Percentiles rank a stretch among this genome's conserved stretches.
phyloP scores from a whole-genome alignment of 2,797 vertebrate genomes.

The Characodon lateralis region DNA sequence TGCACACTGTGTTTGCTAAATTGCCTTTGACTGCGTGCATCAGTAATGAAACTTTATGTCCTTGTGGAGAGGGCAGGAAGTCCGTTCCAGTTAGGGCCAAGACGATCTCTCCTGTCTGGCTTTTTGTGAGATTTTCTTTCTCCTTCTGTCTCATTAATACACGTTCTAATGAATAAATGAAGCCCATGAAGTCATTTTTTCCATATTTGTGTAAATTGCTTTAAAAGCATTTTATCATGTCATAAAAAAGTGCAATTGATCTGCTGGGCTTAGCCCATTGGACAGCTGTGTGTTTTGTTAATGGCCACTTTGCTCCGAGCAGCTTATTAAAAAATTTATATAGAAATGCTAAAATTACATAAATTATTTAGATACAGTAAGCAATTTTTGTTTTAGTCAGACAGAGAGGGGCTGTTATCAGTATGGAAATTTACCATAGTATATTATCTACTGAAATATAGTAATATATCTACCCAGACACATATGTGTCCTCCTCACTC shows the following conservation, averaged over 20 bases:
- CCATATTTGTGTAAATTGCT: conserved; percentile 99
- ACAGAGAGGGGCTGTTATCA: conserved; percentile 78
- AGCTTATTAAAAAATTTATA: conserved; percentile 99
- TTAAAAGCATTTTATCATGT: conserved; percentile 99
- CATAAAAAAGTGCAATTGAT: conserved; percentile 99
- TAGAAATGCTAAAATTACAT: conserved; percentile 99
- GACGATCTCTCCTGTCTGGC: conserved; percentile 87
- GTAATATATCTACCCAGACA: conserved; percentile 78
- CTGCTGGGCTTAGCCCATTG: conserved; percentile 96
- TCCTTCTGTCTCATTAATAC: conserved; percentile 64
- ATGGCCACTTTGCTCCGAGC: conserved; percentile 99
- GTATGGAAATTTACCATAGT: conserved; percentile 81
- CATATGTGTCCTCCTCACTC: conserved; percentile 77
- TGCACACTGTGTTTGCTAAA: conserved; percentile 96
- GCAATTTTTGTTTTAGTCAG: conserved; percentile 87
- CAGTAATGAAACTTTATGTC: conserved; percentile 99
- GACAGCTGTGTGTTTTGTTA: conserved; percentile 99
- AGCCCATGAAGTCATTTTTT: conserved; percentile 88
- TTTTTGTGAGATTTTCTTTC: conserved; percentile 76
- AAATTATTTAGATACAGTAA: conserved; percentile 99
- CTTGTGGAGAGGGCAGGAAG: conserved; percentile 99
- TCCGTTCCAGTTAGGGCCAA: conserved; percentile 94
- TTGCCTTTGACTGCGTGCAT: conserved; percentile 99
- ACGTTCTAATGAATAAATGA: conserved; percentile 89
- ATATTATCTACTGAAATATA: conserved; percentile 80